These are phyloP conservation scores for Phorcus lineatus DNA, from an alignment of 2,888 invertebrate species.

Conservation along the genomic window DNA sequence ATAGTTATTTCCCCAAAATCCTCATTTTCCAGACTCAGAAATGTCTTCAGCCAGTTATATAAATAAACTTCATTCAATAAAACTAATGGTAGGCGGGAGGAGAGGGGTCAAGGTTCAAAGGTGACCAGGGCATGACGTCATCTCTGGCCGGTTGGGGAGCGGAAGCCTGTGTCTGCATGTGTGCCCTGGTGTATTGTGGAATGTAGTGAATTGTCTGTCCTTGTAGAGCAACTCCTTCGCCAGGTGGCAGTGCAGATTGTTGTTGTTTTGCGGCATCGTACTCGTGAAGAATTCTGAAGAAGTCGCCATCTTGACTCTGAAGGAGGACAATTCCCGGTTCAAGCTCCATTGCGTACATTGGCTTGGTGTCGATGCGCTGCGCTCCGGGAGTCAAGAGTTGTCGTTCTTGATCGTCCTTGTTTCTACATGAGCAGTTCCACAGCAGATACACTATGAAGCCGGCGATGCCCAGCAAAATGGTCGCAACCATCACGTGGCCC, in stretches of 20 bases:
- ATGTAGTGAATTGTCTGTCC: conserved; percentile 32
- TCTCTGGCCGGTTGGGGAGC: conserved; percentile 23
- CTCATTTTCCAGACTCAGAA: no score
- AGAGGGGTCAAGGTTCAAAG: no score
- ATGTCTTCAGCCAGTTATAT: no score
- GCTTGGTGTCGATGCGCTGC: neutral
- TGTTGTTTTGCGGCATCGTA: conserved; percentile 31
- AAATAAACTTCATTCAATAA: no score
- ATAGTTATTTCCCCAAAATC: no score
- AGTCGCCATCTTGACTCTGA: conserved; percentile 43
- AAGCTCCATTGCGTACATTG: conserved; percentile 42
- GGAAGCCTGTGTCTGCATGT: conserved; percentile 21
- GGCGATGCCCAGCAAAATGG: conserved; percentile 31
- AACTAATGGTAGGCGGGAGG: no score
- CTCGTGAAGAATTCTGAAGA: conserved; percentile 43
- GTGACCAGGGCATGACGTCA: no score
- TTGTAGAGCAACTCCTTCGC: neutral
- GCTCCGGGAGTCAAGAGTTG: neutral
- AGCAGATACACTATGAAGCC: conserved; percentile 38
- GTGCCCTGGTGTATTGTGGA: conserved; percentile 15
- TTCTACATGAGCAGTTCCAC: conserved; percentile 41
- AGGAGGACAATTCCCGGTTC: conserved; percentile 44
- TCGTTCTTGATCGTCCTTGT: neutral
- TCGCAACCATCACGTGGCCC: conserved; percentile 31
- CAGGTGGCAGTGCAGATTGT: neutral